Evolutionary conservation across 37 sponge, comb jelly and placozoan genomes (phyloP).

Genomic region (Lycopodina hypogea): DNA sequence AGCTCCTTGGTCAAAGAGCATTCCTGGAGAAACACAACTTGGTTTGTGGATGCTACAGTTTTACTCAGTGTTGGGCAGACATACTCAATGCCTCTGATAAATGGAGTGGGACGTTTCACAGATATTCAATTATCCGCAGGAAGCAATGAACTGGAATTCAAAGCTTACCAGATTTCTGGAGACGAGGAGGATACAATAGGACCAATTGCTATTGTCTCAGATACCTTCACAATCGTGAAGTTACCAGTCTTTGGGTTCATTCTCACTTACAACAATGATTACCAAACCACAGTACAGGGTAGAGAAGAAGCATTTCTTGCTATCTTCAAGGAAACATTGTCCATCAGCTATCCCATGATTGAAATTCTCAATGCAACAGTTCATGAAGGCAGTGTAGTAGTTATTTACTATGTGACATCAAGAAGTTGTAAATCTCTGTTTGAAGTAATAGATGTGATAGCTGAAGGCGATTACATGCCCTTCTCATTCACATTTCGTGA

Average conservation of each 20-base stretch:
- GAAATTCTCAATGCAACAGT: conserved; percentile 16
- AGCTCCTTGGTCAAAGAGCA: conserved; percentile 33
- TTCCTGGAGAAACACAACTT: conserved; percentile 66
- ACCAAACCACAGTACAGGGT: background rate
- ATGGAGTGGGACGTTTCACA: conserved; percentile 39
- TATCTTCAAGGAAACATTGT: conserved; percentile 14
- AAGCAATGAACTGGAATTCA: conserved; percentile 12
- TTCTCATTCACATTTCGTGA: conserved; percentile 32
- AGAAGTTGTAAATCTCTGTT: background rate
- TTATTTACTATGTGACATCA: conserved; percentile 23
- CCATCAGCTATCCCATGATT: background rate
- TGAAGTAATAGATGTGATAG: background rate
- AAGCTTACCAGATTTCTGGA: conserved; percentile 19
- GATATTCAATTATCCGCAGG: conserved; percentile 23
- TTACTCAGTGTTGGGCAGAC: too few species aligned
- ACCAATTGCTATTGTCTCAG: background rate
- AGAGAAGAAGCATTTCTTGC: background rate
- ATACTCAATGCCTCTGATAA: background rate
- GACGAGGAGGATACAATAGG: background rate
- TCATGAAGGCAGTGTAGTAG: conserved; percentile 37
- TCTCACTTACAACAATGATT: conserved; percentile 28
- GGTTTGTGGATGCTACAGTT: conserved; percentile 38
- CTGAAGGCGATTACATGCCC: background rate
- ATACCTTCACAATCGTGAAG: background rate
- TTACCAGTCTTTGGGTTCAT: conserved; percentile 16